Base-by-base conservation (phyloP, 2,113 vertebrate genomes). In the Telmatochromis brachygnathus region DNA sequence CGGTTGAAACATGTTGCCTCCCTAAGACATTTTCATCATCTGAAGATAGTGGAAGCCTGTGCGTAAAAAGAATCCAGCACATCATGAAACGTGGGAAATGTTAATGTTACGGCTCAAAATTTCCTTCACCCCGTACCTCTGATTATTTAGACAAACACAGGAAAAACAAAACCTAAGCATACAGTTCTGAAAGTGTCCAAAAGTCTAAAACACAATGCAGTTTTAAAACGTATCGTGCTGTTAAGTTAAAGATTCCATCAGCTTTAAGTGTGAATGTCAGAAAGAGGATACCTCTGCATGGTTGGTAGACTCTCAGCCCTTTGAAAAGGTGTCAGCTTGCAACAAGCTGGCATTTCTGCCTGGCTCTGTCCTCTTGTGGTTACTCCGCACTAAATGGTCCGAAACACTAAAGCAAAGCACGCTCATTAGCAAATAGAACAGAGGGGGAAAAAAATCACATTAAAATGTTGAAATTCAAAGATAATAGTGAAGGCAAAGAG, bases 311-410 rank as follows among this genome's bases (percentile, higher is more conserved):
- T 70, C 8, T 13, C 33, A 15, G 82, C 47, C 79, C 92, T 96
- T 95, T 95, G 93, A 95, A 94, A 93, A 89, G 79, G 90, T 94
- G 90, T 94, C 91, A 4, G 82, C 70, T 96, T 95, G 82, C 87
- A 92, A n/a, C 79, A 91, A 84, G 87, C 85, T 89, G 90, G 87
- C 89, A 89, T 89, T 83, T 80, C 86, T 56, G 86, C 65, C 77
- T 80, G 65, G 58, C 87, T 93, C 84, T 56, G 85, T 93, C 89
- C 89, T 94, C 55, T 88, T 70, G 82, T 79, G 53, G 84, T 85
- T 87, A 82, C 87, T 81, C 87, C 56, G 28, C 45, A 85, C 55
- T 84, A 88, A 94, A 91, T 88, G 89, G 49, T 35, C 87, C 91
- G 88, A 91, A 90, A 91, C 84, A 82, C 60, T 82, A 86, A 90